Conservation (phyloP, 2,797 vertebrate genomes). For the Erpetoichthys calabaricus region DNA sequence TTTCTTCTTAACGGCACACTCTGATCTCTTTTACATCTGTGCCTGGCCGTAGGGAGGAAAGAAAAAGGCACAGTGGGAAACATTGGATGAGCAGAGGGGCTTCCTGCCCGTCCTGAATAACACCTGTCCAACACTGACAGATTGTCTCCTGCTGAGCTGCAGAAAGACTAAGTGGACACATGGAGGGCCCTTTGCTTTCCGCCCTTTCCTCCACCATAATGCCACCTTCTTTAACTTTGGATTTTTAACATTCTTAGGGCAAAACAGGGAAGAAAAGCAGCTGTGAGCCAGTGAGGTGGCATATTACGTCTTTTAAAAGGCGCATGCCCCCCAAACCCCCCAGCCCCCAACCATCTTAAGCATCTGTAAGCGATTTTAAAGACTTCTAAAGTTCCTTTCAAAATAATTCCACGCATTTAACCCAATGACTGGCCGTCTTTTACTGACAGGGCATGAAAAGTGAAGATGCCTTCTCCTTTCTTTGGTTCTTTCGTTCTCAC, state of each 20-base stretch:
- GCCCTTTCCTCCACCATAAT: conserved; percentile 23
- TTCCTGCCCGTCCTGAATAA: conserved; percentile 34
- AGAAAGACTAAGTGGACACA: conserved; percentile 28
- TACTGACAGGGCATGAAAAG: no score
- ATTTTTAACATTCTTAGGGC: conserved; percentile 46
- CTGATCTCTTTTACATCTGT: conserved; percentile 40
- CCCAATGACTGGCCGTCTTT: not conserved
- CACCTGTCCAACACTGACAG: conserved; percentile 51
- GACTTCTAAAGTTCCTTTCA: conserved; percentile 23
- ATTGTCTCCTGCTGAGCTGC: conserved; percentile 35
- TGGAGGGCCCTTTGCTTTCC: conserved; percentile 14
- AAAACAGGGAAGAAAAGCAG: conserved; percentile 33
- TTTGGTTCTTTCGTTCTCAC: no score
- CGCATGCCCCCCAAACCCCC: not conserved
- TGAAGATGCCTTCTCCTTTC: no score
- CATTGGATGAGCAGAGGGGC: conserved; percentile 17
- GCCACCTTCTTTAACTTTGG: conserved; percentile 45
- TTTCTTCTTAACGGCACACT: not conserved
- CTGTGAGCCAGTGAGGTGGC: conserved; percentile 35
- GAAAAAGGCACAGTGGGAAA: conserved; percentile 23
- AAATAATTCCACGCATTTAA: conserved; percentile 18
- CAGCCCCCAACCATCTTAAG: conserved; percentile 23
- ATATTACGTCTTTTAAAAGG: conserved; percentile 28
- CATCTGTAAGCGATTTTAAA: conserved; percentile 18
- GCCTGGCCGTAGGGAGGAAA: conserved; percentile 25